Evolutionary conservation across 2,888 invertebrate species (phyloP).

Genomic region (Melangyna quadrimaculata): DNA sequence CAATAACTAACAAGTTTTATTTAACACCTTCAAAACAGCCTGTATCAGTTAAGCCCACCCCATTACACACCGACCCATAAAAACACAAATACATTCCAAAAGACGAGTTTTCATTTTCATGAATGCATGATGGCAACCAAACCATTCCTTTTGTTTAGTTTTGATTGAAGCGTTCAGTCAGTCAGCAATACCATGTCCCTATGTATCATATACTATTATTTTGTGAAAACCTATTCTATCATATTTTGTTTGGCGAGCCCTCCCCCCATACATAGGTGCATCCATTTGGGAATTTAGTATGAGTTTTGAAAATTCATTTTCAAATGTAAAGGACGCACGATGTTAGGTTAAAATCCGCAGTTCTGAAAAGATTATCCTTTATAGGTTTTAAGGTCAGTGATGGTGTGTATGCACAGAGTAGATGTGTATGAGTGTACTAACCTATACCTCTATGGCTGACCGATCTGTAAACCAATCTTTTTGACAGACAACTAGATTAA

Average conservation of each 20-base stretch:
- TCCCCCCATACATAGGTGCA: background rate
- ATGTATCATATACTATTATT: conserved; percentile 6
- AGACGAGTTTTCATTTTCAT: background rate
- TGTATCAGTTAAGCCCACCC: background rate
- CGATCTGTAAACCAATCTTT: background rate
- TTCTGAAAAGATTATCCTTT: conserved; percentile 6
- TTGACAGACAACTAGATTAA: background rate
- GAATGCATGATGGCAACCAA: background rate
- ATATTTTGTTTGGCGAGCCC: background rate
- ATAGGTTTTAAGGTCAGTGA: background rate
- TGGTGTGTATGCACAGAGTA: background rate
- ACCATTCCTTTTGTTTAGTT: background rate
- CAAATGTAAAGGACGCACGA: background rate
- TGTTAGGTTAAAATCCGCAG: background rate
- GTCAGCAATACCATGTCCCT: background rate
- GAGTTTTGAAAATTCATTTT: conserved; percentile 7
- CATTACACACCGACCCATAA: background rate
- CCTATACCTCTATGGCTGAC: background rate
- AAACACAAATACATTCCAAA: background rate
- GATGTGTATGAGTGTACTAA: too few relatives aligned
- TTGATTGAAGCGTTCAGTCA: background rate
- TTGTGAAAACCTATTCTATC: background rate
- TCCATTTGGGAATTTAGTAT: background rate
- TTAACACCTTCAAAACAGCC: background rate
- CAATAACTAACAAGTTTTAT: background rate